Base-by-base conservation (phyloP, 2,888 invertebrate genomes). In the Pilophorus perplexus region DNA sequence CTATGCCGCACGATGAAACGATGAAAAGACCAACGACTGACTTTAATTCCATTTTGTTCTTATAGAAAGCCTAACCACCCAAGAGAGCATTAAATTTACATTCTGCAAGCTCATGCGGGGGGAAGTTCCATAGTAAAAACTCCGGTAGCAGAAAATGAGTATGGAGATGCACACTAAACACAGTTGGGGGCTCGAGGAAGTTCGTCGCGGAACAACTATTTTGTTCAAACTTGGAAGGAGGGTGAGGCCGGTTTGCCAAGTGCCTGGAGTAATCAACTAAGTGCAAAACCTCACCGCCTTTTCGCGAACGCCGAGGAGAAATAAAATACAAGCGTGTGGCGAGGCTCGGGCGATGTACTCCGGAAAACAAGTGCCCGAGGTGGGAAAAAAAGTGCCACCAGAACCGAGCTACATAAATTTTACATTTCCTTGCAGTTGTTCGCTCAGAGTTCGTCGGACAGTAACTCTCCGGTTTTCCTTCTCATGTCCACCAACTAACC, bases 221-320 rank as follows among this genome's bases (percentile, higher is more conserved):
- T 52, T 52, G 52, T 52, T 52, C 28, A 52, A 52, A 52, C 27
- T 52, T 52, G 33, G 33, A 33, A 33, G 10, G 10, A 42, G 6
- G n/a, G n/a, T n/a, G n/a, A n/a, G 5, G 42, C 16, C 10, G 16
- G 6, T 42, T 42, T 38, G 20, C 38, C 2, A 38, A 18, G 38
- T 42, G n/a, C n/a, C n/a, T n/a, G n/a, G n/a, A 28, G 55, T 55
- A 55, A 55, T 55, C 55, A 55, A 55, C 55, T 55, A 55, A 55
- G 55, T 55, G 38, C 38, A 55, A n/a, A n/a, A 55, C 38, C 18
- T 12, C 55, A 23, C 20, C 28, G 52, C 52, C 25, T n/a, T n/a
- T n/a, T 5, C 10, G 42, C 42, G 38, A 38, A 33, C n/a, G 52
- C 16, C 10, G n/a, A 55, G 20, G 22, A 55, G 55, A 38, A n/a